Base-by-base conservation (phyloP, 2,113 vertebrate species). In the Sterrhoptilus dennistouni region DNA sequence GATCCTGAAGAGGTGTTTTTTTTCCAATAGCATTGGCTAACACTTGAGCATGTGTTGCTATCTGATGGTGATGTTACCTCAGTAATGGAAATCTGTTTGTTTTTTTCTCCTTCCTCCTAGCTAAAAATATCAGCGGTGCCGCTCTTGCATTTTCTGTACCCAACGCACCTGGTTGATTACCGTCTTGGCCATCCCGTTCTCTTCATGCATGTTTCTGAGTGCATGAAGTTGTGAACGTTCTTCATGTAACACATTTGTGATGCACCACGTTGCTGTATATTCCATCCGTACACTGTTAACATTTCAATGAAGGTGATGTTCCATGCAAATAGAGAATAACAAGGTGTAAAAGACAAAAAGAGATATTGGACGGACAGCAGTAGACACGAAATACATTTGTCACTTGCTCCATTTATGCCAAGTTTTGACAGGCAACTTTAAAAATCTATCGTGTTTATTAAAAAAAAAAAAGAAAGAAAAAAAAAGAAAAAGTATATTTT, bases 141-240 rank as follows among this genome's bases (percentile, higher is more conserved):
- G 91, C 90, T 89, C 92, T 97, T 83, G 89, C 96, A 78, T 96
- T 97, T 81, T 97, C 95, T 92, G 94, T 97, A 94, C 93, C 96
- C 97, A 95, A 79, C 87, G 95, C 97, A 96, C 97, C 97, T 72
- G 97, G 97, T 96, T 97, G 97, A 97, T 95, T 68, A 95, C 94
- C 97, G 95, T 91, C 96, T 93, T 92, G 95, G 92, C 97, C 77
- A 88, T 94, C 96, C 95, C 57, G 93, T 97, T 97, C 96, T 98
- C 97, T 98, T 98, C 98, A 98, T 98, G 98, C 98, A 98, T 98
- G 98, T 97, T 97, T 97, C 97, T 85, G 95, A 97, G 96, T 98
- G 98, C 98, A 98, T 98, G 98, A 98, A 98, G 98, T 86, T 95
- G 97, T 98, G 97, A 98, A 97, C 96, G 98, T 98, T 98, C 97